phyloP scores from a whole-genome alignment of 2,113 vertebrate species.

The Myotis davidii region DNA sequence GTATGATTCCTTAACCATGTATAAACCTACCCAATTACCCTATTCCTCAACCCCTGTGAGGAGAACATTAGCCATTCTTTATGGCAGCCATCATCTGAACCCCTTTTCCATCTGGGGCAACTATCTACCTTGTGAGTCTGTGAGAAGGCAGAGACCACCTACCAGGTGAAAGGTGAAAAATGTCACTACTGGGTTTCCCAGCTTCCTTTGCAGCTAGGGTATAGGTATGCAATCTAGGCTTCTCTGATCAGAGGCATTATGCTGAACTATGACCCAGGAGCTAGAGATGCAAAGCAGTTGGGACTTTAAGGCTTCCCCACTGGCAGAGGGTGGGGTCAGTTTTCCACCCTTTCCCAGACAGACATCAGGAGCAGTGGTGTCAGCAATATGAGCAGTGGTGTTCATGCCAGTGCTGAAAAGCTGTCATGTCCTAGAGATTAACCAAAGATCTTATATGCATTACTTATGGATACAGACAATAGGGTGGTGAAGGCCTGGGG shows the following conservation, averaged over 20 bases:
- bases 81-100: not conserved
- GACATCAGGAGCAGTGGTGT: not conserved
- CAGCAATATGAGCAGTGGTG: not conserved
- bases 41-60: not conserved
- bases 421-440: not conserved
- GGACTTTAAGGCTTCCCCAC: not conserved
- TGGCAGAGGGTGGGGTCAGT: not conserved
- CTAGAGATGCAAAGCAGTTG: not conserved
- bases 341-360: fast-evolving
- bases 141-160: not conserved
- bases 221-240: not conserved
- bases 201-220: not conserved
- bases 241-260: not conserved
- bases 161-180: not conserved
- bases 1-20: not conserved
- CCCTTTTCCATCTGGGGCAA: not conserved
- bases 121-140: not conserved
- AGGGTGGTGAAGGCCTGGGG: too few relatives aligned
- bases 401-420: not conserved
- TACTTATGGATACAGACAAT: too few relatives aligned
- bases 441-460: too few relatives aligned
- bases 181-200: not conserved
- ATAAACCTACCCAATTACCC: not conserved
- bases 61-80: not conserved
- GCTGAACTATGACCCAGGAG: not conserved